Percentiles rank a stretch among this genome's conserved stretches.
phyloP scores from a whole-genome alignment of 1,140 invertebrate species.

The Wiebesia pumilae region DNA sequence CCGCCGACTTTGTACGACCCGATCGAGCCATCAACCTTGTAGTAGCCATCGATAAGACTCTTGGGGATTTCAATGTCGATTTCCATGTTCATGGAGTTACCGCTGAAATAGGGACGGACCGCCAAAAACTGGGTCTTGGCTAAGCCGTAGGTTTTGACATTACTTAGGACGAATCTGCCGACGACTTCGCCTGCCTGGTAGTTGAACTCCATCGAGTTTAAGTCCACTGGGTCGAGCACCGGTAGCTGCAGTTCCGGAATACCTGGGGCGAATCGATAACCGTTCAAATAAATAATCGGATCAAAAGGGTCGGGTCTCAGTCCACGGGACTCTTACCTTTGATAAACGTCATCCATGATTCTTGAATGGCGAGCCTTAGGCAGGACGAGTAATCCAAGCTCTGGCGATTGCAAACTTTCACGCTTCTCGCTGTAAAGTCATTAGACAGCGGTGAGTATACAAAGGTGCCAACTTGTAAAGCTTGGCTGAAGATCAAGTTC shows the following conservation, averaged over 20 bases:
- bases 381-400: slow-evolving; percentile 69
- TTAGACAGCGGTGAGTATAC: background rate
- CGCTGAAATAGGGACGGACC: slow-evolving; percentile 74
- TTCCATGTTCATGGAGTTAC: slow-evolving; percentile 75
- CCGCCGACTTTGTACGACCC: slow-evolving; percentile 74
- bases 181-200: slow-evolving; percentile 74
- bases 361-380: slow-evolving; percentile 69
- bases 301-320: background rate
- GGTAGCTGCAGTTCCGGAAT: slow-evolving; percentile 74
- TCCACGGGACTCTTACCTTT: slow-evolving; percentile 60
- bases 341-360: slow-evolving; percentile 69
- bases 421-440: slow-evolving; percentile 56
- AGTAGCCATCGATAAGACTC: slow-evolving; percentile 72
- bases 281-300: background rate
- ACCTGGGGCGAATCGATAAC: slow-evolving; percentile 60
- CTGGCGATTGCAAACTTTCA: slow-evolving; percentile 68
- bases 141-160: slow-evolving; percentile 74
- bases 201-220: slow-evolving; percentile 69
- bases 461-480: background rate
- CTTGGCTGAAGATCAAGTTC: background rate
- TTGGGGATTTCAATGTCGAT: slow-evolving; percentile 74
- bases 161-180: slow-evolving; percentile 70
- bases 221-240: slow-evolving; percentile 73
- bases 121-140: slow-evolving; percentile 73
- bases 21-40: slow-evolving; percentile 74